Evolutionary conservation across 1,140 invertebrate species (phyloP), one percentile per base, ranked within the genome.

Genomic region (Dolichoris vasculosae): DNA sequence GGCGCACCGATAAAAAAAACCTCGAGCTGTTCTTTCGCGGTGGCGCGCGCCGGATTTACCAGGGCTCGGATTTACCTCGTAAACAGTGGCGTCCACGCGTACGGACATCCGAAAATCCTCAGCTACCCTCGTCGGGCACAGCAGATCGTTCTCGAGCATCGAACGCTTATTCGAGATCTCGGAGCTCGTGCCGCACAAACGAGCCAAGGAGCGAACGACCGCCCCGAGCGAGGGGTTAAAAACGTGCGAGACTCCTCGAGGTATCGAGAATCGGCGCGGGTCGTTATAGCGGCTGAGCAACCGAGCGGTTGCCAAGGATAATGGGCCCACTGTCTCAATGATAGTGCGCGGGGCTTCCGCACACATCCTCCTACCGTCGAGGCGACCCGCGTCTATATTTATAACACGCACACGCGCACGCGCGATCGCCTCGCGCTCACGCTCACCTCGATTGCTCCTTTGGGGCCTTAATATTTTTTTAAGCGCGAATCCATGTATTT

Each of bases 321-420:
- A 92, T 90, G 89, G 87, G 83, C 86, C 88, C 86, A 87, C 86
- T 77, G 35, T 85, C 64, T 71, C 89, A 91, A 91, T 90, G 89
- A 90, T 91, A 90, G 90, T 90, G 89, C 86, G 38, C 86, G 67
- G 64, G 86, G 86, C 80, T 87, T 84, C 86, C 83, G 86, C 84
- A 86, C 86, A 86, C 64, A 84, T 73, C 69, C 78, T 84, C 48
- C 82, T 30, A 48, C 26, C 75, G n/a, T 15, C 20, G 32, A 43
- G 38, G 38, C n/a, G 26, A 17, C 46, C 23, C 46, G 46, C 81
- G 46, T 75, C 46, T 73, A 75, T 43, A 59, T 75, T 73, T 75
- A 73, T 82, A 82, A 82, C 79, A 82, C 64, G 79, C 63, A 71
- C 43, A 69, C 35, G 77, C 77, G 51, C 43, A 2, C 75, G 75